A percentile compares a stretch with the other conserved stretches of the same genome.
phyloP scores from a whole-genome alignment of 1,140 invertebrate genomes.

The Oncopeltus fasciatus region DNA sequence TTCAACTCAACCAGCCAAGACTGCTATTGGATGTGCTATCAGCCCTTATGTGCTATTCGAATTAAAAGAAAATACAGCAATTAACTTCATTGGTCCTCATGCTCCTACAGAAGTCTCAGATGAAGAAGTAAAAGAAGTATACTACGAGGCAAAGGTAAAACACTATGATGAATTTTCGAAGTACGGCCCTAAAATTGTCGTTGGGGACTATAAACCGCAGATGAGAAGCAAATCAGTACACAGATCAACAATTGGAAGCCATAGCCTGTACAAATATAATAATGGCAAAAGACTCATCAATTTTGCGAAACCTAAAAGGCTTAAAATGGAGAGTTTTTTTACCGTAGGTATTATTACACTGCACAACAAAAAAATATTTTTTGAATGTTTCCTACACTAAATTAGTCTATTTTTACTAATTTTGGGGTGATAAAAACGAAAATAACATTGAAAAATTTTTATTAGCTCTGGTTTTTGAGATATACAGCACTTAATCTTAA shows the following conservation, averaged over 20 bases:
- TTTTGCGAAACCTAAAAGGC: background rate
- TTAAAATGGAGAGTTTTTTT: constrained; percentile 14
- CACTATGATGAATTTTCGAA: background rate
- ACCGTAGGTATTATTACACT: no score
- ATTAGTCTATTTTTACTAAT: no score
- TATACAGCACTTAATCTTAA: no score
- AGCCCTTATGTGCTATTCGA: background rate
- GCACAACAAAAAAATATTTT: no score
- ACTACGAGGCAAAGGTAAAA: background rate
- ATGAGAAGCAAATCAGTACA: constrained; percentile 11
- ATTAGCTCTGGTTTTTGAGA: no score
- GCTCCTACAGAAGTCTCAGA: background rate
- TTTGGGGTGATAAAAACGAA: no score
- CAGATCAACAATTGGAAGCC: constrained; percentile 13
- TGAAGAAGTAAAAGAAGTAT: background rate
- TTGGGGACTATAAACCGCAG: constrained; percentile 17
- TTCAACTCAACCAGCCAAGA: no score
- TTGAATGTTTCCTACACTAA: no score
- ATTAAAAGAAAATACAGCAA: background rate
- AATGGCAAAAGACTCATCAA: constrained; percentile 20
- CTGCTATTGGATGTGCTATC: no score
- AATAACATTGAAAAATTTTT: no score
- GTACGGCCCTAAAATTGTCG: constrained; percentile 13
- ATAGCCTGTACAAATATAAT: constrained; percentile 19
- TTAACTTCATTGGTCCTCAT: background rate